phyloP scores from a whole-genome alignment of 2,113 vertebrate species.

The Prinia subflava region DNA sequence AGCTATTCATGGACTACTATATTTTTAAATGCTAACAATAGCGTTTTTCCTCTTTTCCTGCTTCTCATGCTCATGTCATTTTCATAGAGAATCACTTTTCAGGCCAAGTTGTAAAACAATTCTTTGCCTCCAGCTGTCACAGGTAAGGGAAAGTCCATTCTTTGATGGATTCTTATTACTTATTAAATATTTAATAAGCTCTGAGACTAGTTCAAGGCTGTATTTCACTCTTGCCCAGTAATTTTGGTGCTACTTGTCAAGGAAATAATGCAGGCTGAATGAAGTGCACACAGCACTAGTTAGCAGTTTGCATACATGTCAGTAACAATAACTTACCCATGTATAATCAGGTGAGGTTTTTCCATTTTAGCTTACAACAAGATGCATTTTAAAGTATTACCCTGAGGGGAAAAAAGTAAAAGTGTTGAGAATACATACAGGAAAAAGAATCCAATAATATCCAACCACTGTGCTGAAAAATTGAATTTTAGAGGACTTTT shows the following conservation, averaged over 20 bases:
- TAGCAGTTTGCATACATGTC: conserved; percentile 64
- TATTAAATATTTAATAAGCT: conserved; percentile 75
- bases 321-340: conserved; percentile 52
- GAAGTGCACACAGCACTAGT: background rate
- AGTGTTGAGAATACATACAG: background rate
- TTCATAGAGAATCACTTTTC: conserved; percentile 24
- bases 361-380: conserved; percentile 33
- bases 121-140: conserved; percentile 55
- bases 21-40: conserved; percentile 57
- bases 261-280: conserved; percentile 44
- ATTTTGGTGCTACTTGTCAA: conserved; percentile 60
- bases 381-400: conserved; percentile 52
- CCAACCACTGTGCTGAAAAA: background rate
- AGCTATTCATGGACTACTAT: conserved; percentile 42
- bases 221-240: conserved; percentile 55
- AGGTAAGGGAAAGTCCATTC: conserved; percentile 46
- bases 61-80: background rate
- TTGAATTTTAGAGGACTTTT: conserved; percentile 8
- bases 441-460: background rate
- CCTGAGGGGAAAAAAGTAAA: conserved; percentile 14
- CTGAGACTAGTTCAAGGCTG: conserved; percentile 52
- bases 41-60: conserved; percentile 24
- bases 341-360: background rate
- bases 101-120: conserved; percentile 46
- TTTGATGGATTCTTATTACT: conserved; percentile 69